Evolutionary conservation across 2,113 vertebrate species (phyloP).

Genomic region (Pan troglodytes): DNA sequence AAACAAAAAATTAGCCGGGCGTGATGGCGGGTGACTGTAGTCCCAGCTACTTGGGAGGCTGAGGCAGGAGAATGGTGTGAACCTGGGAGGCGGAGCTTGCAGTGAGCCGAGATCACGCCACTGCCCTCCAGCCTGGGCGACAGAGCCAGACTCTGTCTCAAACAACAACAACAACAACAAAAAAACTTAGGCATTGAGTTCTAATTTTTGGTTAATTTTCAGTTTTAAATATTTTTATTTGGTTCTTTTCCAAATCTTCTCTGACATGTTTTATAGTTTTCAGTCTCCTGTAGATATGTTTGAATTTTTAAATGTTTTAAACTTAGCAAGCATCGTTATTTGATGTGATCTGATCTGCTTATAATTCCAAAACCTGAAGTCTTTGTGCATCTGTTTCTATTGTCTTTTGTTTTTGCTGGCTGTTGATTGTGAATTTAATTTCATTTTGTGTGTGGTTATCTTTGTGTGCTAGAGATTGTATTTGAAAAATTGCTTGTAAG

Average conservation of each 20-base stretch:
- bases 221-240: neutral
- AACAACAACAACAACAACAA: too few relatives aligned
- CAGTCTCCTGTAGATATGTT: neutral
- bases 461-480: accelerated
- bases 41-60: too few relatives aligned
- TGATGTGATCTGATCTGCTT: too few relatives aligned
- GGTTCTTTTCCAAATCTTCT: neutral
- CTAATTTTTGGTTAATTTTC: neutral
- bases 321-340: accelerated
- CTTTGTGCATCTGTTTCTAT: accelerated
- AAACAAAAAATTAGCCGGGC: too few relatives aligned
- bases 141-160: too few relatives aligned
- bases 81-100: too few relatives aligned
- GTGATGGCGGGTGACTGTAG: accelerated
- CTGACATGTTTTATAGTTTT: neutral
- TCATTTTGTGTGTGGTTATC: accelerated
- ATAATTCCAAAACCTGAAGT: accelerated
- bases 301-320: neutral
- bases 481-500: neutral
- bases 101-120: too few relatives aligned
- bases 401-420: neutral
- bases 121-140: too few relatives aligned
- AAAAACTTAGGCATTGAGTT: accelerated
- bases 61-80: too few relatives aligned
- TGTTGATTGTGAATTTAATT: accelerated